Conservation (phyloP, 2,797 vertebrate genomes). For the Lindbergichthys nudifrons region DNA sequence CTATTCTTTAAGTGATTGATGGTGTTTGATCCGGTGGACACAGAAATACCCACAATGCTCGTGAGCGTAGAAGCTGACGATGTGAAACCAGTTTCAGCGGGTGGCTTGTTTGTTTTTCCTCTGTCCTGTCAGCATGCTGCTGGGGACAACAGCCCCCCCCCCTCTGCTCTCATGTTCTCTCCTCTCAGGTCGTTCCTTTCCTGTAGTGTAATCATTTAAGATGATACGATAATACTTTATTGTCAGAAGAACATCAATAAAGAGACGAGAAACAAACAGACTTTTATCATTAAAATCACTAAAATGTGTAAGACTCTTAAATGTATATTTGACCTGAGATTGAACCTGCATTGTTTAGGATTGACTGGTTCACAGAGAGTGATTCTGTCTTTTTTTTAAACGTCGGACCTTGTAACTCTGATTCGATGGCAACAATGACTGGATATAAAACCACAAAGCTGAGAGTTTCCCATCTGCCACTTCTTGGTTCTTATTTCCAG, state of each 20-base stretch:
- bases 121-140: constrained; percentile 13
- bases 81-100: constrained; percentile 30
- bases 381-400: too few species aligned
- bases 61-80: background rate
- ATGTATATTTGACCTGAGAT: too few species aligned
- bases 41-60: background rate
- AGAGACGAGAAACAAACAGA: too few species aligned
- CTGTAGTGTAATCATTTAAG: background rate
- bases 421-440: background rate
- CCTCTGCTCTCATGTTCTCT: background rate
- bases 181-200: background rate
- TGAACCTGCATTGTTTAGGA: too few species aligned
- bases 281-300: too few species aligned
- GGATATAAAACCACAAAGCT: background rate
- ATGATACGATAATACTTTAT: background rate
- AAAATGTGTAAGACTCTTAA: too few species aligned
- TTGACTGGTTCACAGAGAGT: too few species aligned
- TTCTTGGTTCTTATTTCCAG: constrained; percentile 15
- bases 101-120: constrained; percentile 51
- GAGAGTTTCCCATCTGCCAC: constrained; percentile 16
- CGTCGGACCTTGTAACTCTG: too few species aligned
- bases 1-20: background rate
- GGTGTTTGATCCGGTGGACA: constrained; percentile 24
- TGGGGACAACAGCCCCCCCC: constrained; percentile 24
- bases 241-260: too few species aligned